A percentile compares a stretch with the other conserved stretches of the same genome.
Conservation (phyloP, 1,140 invertebrate genomes). For the Chymomyza costata region DNA sequence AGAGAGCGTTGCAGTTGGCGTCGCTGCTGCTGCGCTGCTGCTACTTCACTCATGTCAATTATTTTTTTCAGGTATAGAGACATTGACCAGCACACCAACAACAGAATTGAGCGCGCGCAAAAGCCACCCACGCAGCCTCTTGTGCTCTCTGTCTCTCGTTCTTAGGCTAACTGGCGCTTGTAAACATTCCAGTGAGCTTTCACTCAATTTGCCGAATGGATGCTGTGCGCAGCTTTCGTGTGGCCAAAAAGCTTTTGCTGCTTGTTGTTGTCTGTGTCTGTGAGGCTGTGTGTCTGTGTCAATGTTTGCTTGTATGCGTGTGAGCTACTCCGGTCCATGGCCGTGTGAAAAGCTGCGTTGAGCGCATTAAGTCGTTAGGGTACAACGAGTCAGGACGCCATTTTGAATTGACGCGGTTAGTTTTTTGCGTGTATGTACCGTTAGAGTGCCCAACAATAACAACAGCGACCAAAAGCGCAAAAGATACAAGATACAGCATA, state of each 20-base stretch:
- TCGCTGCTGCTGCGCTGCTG: too few species aligned
- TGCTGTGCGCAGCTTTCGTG: constrained; percentile 1
- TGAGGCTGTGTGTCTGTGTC: constrained; percentile 22
- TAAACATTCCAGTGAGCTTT: constrained; percentile 69
- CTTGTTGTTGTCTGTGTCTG: constrained; percentile 37
- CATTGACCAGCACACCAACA: constrained; percentile 49
- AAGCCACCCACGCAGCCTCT: constrained; percentile 49
- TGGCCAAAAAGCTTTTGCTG: constrained; percentile 36
- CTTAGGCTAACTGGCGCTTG: constrained; percentile 45
- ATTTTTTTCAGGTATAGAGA: constrained; percentile 70
- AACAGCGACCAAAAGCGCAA: too few species aligned
- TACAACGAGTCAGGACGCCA: constrained; percentile 73
- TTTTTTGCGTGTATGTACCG: constrained; percentile 33
- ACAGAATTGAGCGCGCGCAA: constrained; percentile 3
- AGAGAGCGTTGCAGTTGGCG: too few species aligned
- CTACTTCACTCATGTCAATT: constrained; percentile 47
- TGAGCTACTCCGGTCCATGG: constrained; percentile 55
- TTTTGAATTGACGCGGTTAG: constrained; percentile 51
- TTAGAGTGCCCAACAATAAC: too few species aligned
- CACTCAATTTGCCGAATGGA: constrained; percentile 37
- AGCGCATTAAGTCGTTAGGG: constrained; percentile 74
- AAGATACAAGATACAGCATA: too few species aligned
- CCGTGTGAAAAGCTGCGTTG: constrained; percentile 71
- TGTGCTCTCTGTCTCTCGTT: constrained; percentile 12
- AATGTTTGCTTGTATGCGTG: too few species aligned